These are phyloP conservation scores for Lycodopsis pacificus DNA, from an alignment of 2,797 vertebrate genomes.

Conservation along the genomic window DNA sequence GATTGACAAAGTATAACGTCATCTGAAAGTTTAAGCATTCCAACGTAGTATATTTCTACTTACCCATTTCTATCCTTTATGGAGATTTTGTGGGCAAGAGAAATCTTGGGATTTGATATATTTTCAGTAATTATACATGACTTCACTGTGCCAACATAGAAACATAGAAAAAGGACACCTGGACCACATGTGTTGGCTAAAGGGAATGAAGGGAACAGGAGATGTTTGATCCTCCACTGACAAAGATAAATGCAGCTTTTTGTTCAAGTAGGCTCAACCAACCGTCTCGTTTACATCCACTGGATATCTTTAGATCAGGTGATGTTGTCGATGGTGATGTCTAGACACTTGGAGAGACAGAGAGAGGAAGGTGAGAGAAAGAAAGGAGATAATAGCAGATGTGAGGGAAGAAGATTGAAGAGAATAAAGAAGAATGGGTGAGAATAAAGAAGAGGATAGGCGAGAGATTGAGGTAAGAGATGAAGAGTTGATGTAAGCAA, in stretches of 20 bases:
- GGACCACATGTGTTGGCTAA: not conserved
- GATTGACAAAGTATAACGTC: not conserved
- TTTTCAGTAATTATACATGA: not conserved
- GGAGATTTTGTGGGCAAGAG: not conserved
- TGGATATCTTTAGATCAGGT: constrained; percentile 29
- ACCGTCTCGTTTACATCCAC: not conserved
- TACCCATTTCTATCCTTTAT: not conserved
- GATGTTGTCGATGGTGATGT: constrained; percentile 3
- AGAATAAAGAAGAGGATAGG: constrained; percentile 11
- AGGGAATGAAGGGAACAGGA: not conserved
- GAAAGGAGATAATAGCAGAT: not conserved
- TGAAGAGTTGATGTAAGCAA: constrained; percentile 16
- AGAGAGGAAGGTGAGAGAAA: not conserved
- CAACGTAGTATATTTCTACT: not conserved
- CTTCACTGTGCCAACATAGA: not conserved
- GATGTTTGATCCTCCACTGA: constrained; percentile 3
- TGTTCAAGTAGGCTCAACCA: constrained; percentile 16
- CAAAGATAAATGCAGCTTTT: constrained; percentile 5
- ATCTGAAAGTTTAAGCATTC: not conserved
- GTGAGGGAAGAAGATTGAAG: not conserved
- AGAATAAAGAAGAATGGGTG: not conserved
- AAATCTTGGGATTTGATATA: not conserved
- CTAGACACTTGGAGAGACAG: not conserved
- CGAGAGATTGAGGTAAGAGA: not conserved
- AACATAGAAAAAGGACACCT: not conserved